These are phyloP conservation scores for Chelon auratus DNA, from an alignment of 2,797 vertebrate species.

Conservation along the genomic window DNA sequence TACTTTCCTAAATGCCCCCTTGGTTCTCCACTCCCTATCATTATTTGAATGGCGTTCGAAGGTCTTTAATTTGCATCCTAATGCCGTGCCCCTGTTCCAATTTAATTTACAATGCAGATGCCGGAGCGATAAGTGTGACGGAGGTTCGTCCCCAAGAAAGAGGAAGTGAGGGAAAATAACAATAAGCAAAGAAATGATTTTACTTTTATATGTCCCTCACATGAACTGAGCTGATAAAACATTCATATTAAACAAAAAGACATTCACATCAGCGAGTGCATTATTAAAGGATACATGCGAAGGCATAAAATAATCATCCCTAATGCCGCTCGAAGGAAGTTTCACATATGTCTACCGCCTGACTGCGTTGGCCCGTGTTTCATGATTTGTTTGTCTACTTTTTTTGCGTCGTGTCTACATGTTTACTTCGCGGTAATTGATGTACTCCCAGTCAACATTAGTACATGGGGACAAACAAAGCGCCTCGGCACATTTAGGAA, in stretches of 20 bases:
- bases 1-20: slow-evolving; percentile 70
- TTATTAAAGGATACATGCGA: slow-evolving; percentile 75
- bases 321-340: slow-evolving; percentile 53
- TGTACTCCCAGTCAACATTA: slow-evolving; percentile 69
- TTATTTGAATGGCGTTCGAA: slow-evolving; percentile 77
- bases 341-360: slow-evolving; percentile 33
- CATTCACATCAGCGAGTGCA: slow-evolving; percentile 66
- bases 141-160: slow-evolving; percentile 71
- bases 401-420: slow-evolving; percentile 59
- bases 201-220: slow-evolving; percentile 54
- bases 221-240: slow-evolving; percentile 77
- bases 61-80: slow-evolving; percentile 84
- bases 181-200: slow-evolving; percentile 59
- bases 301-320: slow-evolving; percentile 70
- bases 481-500: slow-evolving; percentile 51
- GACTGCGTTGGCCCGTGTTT: slow-evolving; percentile 57
- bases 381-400: slow-evolving; percentile 67
- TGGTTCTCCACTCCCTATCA: slow-evolving; percentile 64
- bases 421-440: slow-evolving; percentile 75
- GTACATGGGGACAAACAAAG: slow-evolving; percentile 65
- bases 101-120: slow-evolving; percentile 83
- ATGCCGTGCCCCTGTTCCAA: slow-evolving; percentile 78
- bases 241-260: slow-evolving; percentile 75
- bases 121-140: slow-evolving; percentile 68
- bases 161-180: slow-evolving; percentile 18